Evolutionary conservation across 2,888 invertebrate genomes (phyloP), one percentile per base, ranked within the genome.

Genomic region (Machimus rusticus): DNA sequence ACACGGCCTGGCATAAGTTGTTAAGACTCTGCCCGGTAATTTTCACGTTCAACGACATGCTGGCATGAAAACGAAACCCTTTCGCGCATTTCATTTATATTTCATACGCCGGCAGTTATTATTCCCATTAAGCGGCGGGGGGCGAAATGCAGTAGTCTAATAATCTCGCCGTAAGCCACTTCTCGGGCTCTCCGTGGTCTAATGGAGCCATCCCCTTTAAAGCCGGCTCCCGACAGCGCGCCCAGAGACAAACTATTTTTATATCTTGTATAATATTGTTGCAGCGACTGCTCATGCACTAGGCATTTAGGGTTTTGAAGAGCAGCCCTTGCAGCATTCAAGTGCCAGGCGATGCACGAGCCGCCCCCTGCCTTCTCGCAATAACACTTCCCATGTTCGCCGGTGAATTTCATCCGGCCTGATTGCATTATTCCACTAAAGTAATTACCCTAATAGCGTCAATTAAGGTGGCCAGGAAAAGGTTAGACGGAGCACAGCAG

Each of bases 371-470:
- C 51, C 51, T 3, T 19, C 51, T 51, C 51, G 51, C 51, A 51
- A 46, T 51, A 51, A 51, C 51, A 51, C 51, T n/a, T 51, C n/a
- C 51, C n/a, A n/a, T 51, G 51, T n/a, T 16, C 51, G 16, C 51
- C 31, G 31, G 77, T 16, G 39, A 77, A 34, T 37, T 77, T 77
- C 39, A 77, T 39, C 34, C 77, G 77, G 39, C 37, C 77, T 19
- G 77, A 77, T 77, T 77, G 77, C 19, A 37, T 77, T 77, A 77
- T 77, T 4, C 77, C 77, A 77, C 77, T 77, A 77, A 77, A 39
- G 77, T 77, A 77, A 77, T 77, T 77, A 77, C 37, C 77, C 19
- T 77, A 77, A 77, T 77, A 77, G 77, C 37, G 19, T 16, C 77
- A 77, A 77, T 77, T 77, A 77, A 77, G 39, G 77, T 77, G 77